Base-by-base conservation (phyloP, 2,888 invertebrate genomes). In the Drosophila lutescens region DNA sequence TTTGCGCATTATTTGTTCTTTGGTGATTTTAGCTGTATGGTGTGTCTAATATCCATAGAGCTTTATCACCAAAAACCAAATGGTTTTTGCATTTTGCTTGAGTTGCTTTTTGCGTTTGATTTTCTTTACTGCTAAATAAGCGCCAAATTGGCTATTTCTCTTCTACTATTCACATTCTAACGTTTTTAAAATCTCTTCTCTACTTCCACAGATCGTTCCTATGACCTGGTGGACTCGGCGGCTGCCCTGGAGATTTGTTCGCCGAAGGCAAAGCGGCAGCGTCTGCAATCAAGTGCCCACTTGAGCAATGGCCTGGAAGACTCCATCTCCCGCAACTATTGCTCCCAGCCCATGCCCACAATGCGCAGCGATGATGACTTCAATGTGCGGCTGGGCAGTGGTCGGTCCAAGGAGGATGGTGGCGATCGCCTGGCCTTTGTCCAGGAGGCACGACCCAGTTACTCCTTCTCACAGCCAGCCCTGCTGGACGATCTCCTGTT, bases 381-480 rank as follows among this genome's bases (percentile, higher is more conserved):
- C 17, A 68, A 69, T 36, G 53, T 60, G 9, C 50, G 68, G 17
- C 51, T 66, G 30, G 57, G 76, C 51, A 55, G 41, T 2, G 54
- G 60, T n/a, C 23, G 38, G 2, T 10, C 1, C 13, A 68, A 40
- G 2, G 13, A 54, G 20, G 59, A 74, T 3, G 76, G 72, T 15
- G 83, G 77, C 5, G 82, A 85, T 56, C 72, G 76, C n/a, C 78
- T 79, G 65, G 76, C 82, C 0, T 30, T 88, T 8, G 89, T 91
- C 36, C 86, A 88, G 63, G 91, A 90, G 79, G 90, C 91, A 79
- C 93, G 94, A 90, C 92, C 93, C 65, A 93, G 93, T 74, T 94
- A 95, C 79, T 95, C 96, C 89, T 97, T 97, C 93, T 98, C 98
- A 34, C 98, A 98, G 92, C 98, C 98, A 1, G 95, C 95, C 40